Base-by-base conservation (phyloP, 2,113 vertebrate genomes). In the Abramis brama region DNA sequence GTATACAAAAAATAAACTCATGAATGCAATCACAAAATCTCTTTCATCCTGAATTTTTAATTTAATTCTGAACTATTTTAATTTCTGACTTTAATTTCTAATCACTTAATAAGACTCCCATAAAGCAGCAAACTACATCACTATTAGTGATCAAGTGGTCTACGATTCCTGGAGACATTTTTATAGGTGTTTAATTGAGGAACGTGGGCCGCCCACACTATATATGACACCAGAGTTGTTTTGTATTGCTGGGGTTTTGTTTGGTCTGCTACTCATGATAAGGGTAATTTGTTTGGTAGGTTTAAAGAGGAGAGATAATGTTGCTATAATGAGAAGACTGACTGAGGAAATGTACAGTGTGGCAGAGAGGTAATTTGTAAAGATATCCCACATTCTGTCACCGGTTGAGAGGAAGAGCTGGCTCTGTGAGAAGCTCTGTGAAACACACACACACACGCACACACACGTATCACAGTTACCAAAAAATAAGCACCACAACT, bases 351-450 rank as follows among this genome's bases (percentile, higher is more conserved):
- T 84, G 85, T 87, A 79, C 88, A 86, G 89, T 91, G 87, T 90
- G 86, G 89, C 82, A 78, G 82, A 39, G 52, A 70, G 87, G 88
- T 88, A 86, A 89, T 88, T 86, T 89, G 81, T 87, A 86, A 90
- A 86, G 88, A 90, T 88, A 39, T 80, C 64, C 76, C 66, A 45
- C 55, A 84, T 86, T 57, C 77, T 64, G 84, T 74, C 83, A 76
- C 55, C 17, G 12, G 12, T 81, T 82, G 68, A 88, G 50, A 84
- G 85, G 77, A 71, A 60, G 59, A 45, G 39, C 36, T 25, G 47
- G 15, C 52, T 57, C 27, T 30, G 66, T 45, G 57, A 75, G 50
- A 11, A 27, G 30, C 68, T 57, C 27, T 79, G 43, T 79, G 79
- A 36, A 59, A 47, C 68, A 55, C 80, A 70, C 73, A 39, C 62